A percentile compares a stretch with the other conserved stretches of the same genome.
Conservation (phyloP, 2,797 vertebrate genomes). For the Coccyzus lansbergi region DNA sequence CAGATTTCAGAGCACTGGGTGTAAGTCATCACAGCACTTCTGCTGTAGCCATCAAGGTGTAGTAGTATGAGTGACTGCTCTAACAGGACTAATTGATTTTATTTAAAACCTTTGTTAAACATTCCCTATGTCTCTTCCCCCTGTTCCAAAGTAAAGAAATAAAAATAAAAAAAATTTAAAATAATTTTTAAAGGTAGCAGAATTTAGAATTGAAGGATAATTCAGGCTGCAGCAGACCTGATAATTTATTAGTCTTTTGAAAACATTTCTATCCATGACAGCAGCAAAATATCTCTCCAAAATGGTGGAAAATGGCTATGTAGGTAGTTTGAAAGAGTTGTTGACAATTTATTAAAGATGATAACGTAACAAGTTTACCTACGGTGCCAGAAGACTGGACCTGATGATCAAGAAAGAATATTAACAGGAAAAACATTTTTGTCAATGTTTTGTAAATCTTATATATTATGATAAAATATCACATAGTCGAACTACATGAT, state of each 20-base stretch:
- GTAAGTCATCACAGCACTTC: neutral
- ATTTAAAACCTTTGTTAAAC: neutral
- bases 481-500: neutral
- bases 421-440: neutral
- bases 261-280: neutral
- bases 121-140: neutral
- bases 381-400: neutral
- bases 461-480: neutral
- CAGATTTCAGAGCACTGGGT: neutral
- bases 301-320: rapidly evolving
- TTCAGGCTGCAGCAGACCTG: neutral
- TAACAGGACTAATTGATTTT: neutral
- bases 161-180: too few relatives aligned
- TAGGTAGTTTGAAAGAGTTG: neutral
- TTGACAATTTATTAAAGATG: neutral
- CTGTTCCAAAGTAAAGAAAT: neutral
- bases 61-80: neutral
- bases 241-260: neutral
- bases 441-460: neutral
- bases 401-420: neutral
- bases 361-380: neutral
- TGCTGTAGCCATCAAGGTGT: neutral
- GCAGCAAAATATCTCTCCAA: neutral
- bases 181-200: neutral
- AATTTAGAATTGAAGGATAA: neutral